Evolutionary conservation across 2,113 vertebrate genomes (phyloP), one percentile per base, ranked within the genome.

Genomic region (Bagarius yarrelli): DNA sequence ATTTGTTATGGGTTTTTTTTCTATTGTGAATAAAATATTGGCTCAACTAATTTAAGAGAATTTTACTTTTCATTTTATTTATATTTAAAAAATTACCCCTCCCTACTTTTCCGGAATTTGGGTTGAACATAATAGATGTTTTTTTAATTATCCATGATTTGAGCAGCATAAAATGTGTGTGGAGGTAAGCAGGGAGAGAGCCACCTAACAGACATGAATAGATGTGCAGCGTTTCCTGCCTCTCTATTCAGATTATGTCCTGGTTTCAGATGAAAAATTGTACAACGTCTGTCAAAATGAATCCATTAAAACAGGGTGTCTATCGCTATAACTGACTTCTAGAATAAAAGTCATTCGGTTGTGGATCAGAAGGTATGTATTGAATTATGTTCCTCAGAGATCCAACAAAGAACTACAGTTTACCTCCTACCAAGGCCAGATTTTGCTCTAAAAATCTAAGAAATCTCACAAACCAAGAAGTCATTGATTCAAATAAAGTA

Each of bases 101-200:
- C n/a, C n/a, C 6, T 4, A 6, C 36, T 40, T 40, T 40, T 40
- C 6, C 36, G 6, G 36, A 40, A 40, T 6, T 40, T 6, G 3
- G 6, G 36, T 40, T 40, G 36, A 40, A 40, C 3, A 4, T 40
- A 40, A 6, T 6, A 40, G 36, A 40, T 40, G 3, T 40, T 40
- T 40, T 40, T 40, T 40, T n/a, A n/a, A n/a, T n/a, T n/a, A n/a
- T 4, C 6, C 6, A 40, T 6, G 6, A 40, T 40, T 40, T 40
- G 36, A 40, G n/a, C 61, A 64, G 61, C 8, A 64, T 64, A 2
- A 0, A 21, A 21, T 81, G 80, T 63, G 70, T 78, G 53, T 18
- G 56, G 56, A 50, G 63, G 40, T 44, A 52, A 59, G 79, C 6
- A 14, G 79, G 18, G 75, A 78, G 82, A 83, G 78, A 79, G 16